These are phyloP conservation scores for Tetrao urogallus DNA, from an alignment of 2,113 vertebrate genomes.

Conservation along the genomic window DNA sequence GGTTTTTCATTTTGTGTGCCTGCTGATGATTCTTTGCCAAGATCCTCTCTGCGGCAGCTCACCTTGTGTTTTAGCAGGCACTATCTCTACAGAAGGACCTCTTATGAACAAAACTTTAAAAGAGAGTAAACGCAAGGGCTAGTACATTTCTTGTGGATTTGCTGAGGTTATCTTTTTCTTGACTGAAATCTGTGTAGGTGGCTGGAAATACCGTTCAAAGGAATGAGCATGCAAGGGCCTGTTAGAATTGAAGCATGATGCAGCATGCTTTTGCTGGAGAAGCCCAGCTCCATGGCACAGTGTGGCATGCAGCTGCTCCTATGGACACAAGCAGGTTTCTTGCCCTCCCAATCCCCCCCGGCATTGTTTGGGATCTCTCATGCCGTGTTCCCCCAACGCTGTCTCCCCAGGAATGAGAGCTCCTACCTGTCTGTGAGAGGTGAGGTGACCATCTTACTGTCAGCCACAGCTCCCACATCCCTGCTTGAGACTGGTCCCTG, in stretches of 20 bases:
- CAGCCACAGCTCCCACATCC: not conserved
- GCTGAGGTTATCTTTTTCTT: not conserved
- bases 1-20: not conserved
- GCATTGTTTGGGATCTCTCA: not conserved
- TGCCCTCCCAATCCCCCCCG: not conserved
- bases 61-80: not conserved
- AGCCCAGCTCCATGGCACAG: not conserved
- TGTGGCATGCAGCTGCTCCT: not conserved
- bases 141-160: not conserved
- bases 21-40: not conserved
- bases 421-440: not conserved
- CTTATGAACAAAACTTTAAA: not conserved
- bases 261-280: not conserved
- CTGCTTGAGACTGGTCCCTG: not conserved
- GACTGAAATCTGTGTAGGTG: not conserved
- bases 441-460: accelerated
- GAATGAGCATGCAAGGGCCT: not conserved
- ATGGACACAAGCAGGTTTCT: not conserved
- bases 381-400: not conserved
- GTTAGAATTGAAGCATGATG: not conserved
- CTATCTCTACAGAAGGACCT: not conserved
- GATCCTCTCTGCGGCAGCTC: not conserved
- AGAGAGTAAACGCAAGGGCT: not conserved
- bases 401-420: not conserved
- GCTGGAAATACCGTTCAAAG: not conserved